phyloP scores from a whole-genome alignment of 2,888 invertebrate species.

The Aleiodes alternator region DNA sequence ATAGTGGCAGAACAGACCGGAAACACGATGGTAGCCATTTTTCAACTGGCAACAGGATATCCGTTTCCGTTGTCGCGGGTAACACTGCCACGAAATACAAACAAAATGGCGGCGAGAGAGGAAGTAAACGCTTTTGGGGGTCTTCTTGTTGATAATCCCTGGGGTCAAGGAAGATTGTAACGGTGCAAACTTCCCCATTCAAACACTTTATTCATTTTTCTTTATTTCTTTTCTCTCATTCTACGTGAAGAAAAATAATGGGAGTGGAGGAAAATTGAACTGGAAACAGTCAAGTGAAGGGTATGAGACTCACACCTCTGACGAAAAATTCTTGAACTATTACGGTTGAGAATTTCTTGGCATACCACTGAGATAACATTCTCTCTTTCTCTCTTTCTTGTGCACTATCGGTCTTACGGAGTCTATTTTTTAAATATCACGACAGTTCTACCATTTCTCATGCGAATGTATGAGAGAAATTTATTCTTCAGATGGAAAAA shows the following conservation, averaged over 20 bases:
- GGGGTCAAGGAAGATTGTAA: constrained; percentile 14
- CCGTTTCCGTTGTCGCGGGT: constrained; percentile 68
- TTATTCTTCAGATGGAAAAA: too few species aligned
- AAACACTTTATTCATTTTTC: not conserved
- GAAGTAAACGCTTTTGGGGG: constrained; percentile 25
- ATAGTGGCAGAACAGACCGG: constrained; percentile 59
- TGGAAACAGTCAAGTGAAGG: constrained; percentile 18
- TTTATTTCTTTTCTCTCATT: not conserved
- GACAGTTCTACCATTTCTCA: not conserved
- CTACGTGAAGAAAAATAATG: constrained; percentile 40
- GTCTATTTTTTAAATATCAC: constrained; percentile 15
- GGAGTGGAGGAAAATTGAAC: constrained; percentile 41
- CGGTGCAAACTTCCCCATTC: constrained; percentile 47
- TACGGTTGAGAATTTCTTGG: constrained; percentile 18
- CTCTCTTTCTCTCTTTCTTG: constrained; percentile 5
- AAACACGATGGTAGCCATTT: constrained; percentile 70
- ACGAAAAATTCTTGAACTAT: constrained; percentile 14
- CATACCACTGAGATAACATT: constrained; percentile 5
- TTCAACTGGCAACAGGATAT: constrained; percentile 69
- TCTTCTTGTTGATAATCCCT: not conserved
- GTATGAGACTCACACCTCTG: constrained; percentile 23
- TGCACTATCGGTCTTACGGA: too few species aligned
- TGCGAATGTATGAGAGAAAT: not conserved
- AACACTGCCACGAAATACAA: constrained; percentile 69
- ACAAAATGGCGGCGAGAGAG: constrained; percentile 62